phyloP scores from a whole-genome alignment of 1,140 invertebrate genomes.

The Schlechtendalia chinensis region DNA sequence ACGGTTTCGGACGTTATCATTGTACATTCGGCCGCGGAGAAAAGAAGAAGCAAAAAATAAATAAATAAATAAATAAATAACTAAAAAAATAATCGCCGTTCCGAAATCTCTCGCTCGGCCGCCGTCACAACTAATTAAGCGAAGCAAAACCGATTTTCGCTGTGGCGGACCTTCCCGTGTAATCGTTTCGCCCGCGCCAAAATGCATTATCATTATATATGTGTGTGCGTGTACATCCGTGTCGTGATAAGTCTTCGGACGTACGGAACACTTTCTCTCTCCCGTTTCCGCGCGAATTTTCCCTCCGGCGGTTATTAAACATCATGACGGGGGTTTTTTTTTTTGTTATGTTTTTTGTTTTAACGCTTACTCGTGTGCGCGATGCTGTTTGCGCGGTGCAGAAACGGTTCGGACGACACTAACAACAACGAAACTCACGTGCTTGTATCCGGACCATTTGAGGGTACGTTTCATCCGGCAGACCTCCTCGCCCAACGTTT shows the following conservation, averaged over 20 bases:
- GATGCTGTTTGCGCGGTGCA: too few species aligned
- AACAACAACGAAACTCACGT: slow-evolving; percentile 27
- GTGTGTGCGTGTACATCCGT: too few species aligned
- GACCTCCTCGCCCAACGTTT: slow-evolving; percentile 26
- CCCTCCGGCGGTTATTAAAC: too few species aligned
- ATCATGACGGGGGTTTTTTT: too few species aligned
- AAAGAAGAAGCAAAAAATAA: too few species aligned
- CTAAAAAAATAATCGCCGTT: slow-evolving; percentile 26
- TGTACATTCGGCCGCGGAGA: not conserved
- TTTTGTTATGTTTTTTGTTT: too few species aligned
- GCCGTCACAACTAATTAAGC: slow-evolving; percentile 38
- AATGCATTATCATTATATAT: slow-evolving; percentile 44
- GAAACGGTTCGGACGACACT: too few species aligned
- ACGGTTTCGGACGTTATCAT: not conserved
- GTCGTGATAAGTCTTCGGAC: slow-evolving; percentile 27
- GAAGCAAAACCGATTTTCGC: slow-evolving; percentile 44
- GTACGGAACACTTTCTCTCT: slow-evolving; percentile 9
- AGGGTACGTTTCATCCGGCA: slow-evolving; percentile 37
- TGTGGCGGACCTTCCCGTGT: slow-evolving; percentile 23
- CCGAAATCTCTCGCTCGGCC: not conserved
- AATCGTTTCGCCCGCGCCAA: slow-evolving; percentile 25
- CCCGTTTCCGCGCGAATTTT: not conserved
- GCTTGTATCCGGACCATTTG: slow-evolving; percentile 47
- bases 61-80: too few species aligned
- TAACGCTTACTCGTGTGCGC: too few species aligned